Conservation (phyloP, 2,888 invertebrate species). For the Unio pictorum region DNA sequence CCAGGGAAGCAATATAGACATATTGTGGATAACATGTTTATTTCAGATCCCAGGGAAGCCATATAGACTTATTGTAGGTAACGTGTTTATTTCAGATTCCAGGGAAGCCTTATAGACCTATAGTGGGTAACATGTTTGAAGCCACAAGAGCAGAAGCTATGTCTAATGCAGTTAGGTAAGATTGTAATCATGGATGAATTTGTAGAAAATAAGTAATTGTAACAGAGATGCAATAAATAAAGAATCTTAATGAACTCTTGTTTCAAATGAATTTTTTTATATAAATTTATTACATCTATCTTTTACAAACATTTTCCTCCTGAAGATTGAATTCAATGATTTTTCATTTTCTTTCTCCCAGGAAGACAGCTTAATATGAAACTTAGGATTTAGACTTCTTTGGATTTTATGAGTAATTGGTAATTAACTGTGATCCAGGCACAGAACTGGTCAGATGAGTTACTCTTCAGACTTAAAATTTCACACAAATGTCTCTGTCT, state of each 20-base stretch:
- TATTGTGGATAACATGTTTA: too few species aligned
- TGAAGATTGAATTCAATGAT: neutral
- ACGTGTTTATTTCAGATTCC: constrained; percentile 44
- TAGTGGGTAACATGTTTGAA: constrained; percentile 59
- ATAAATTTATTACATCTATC: neutral
- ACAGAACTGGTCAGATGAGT: too few species aligned
- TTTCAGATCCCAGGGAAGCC: too few species aligned
- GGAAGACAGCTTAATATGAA: too few species aligned
- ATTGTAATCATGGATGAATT: neutral
- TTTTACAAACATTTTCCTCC: neutral
- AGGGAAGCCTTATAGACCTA: constrained; percentile 51
- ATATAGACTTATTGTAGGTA: neutral
- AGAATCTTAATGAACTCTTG: too few species aligned
- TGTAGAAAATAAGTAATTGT: neutral
- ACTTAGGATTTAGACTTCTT: too few species aligned
- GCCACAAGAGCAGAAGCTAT: constrained; percentile 50
- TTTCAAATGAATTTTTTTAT: too few species aligned
- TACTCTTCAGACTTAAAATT: too few species aligned
- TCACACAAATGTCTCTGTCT: too few species aligned
- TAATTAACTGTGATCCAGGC: too few species aligned
- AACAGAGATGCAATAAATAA: neutral
- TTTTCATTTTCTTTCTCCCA: neutral
- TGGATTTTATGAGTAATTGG: too few species aligned
- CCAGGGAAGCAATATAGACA: neutral
- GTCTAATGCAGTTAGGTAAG: constrained; percentile 49